Percentiles rank a stretch among this genome's conserved stretches.
Evolutionary conservation across 2,888 invertebrate species (phyloP).

Genomic region (Thysanoteuthis rhombus): DNA sequence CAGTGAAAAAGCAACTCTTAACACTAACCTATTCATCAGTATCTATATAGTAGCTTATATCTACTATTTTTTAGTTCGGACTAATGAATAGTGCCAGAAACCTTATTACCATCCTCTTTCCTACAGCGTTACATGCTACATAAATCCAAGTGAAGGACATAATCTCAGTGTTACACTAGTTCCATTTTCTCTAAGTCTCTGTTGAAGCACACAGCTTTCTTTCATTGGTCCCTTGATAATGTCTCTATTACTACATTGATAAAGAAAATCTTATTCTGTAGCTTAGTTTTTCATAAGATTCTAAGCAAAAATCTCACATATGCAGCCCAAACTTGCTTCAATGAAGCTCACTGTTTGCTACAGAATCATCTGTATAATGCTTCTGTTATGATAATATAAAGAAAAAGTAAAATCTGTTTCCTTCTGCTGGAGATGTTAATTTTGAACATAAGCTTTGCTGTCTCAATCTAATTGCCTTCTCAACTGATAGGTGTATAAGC

Average conservation of each 20-base stretch:
- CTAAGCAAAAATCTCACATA: background rate
- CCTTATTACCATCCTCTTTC: background rate
- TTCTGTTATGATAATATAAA: background rate
- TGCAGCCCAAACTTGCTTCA: background rate
- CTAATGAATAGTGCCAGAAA: background rate
- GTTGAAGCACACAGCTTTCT: background rate
- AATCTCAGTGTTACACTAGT: constrained; percentile 12
- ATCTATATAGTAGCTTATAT: background rate
- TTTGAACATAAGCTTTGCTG: background rate
- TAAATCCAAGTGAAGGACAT: background rate
- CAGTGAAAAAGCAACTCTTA: background rate
- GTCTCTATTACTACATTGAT: background rate
- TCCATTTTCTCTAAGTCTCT: background rate
- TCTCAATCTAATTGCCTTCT: background rate
- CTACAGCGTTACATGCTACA: background rate
- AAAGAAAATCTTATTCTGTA: background rate
- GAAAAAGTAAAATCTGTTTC: background rate
- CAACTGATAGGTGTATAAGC: background rate
- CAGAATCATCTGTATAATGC: background rate
- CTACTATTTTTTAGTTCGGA: background rate
- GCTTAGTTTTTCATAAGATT: background rate
- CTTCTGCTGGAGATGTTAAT: background rate
- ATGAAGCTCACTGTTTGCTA: background rate
- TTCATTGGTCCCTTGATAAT: background rate
- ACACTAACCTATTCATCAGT: background rate